Evolutionary conservation across 2,888 invertebrate genomes (phyloP), one percentile per base, ranked within the genome.

Genomic region (Tachina lurida): DNA sequence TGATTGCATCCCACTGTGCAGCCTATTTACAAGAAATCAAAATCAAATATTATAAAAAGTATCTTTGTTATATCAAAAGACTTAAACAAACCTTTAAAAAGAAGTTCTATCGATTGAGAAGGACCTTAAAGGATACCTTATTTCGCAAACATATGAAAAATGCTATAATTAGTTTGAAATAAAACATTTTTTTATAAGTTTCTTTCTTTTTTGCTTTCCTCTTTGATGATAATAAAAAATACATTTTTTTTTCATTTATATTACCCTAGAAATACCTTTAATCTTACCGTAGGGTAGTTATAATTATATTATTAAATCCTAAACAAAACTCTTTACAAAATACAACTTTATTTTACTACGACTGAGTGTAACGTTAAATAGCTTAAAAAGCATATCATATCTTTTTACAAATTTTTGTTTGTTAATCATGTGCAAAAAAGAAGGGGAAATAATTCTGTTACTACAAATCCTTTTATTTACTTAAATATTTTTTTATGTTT

Each of bases 381-480:
- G n/a, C 49, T 39, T 19, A 67, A 56, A 49, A 56, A 58, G 52
- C 17, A 8, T 74, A 67, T 52, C 49, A 58, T 74, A n/a, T 67
- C 54, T 62, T 10, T 71, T 54, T 41, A 54, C 54, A 62, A 31
- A 54, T 47, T 75, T 17, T 79, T 74, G 62, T 68, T 74, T 70
- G 39, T 52, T 73, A 65, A 68, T 79, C 79, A 83, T 83, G 52
- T 77, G 62, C 56, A 52, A 58, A 77, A 84, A 74, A 49, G 77
- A 47, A 45, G 12, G 54, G 13, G 49, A n/a, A 62, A 83, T 70
- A 60, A 65, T 60, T 78, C 15, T 62, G 47, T 75, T 79, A 71
- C 70, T 78, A 79, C 63, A 85, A 85, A 86, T 76, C 67, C 79
- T 54, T 79, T 47, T 79, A 76, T 83, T 83, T 83, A 86, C 65